These are phyloP conservation scores for Paralvinella palmiformis DNA, from an alignment of 1,140 invertebrate genomes.

Conservation along the genomic window DNA sequence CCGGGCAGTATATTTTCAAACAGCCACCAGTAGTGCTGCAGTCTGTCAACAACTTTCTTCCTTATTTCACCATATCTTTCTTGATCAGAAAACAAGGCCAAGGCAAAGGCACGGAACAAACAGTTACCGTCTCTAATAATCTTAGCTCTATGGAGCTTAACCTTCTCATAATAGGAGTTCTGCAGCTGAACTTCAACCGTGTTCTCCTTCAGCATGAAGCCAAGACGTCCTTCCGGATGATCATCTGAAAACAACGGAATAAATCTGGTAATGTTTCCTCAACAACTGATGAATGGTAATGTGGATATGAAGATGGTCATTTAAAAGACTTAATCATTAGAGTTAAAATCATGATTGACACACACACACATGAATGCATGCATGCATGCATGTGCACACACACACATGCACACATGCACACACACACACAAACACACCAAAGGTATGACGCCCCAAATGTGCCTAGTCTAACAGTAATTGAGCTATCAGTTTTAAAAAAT, in stretches of 20 bases:
- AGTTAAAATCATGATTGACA: too few species aligned
- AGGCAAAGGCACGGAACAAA: not conserved
- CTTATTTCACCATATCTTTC: not conserved
- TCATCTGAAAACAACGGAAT: conserved; percentile 1
- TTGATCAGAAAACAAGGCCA: not conserved
- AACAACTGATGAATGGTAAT: too few species aligned
- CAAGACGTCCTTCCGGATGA: not conserved
- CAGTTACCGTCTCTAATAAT: conserved; percentile 5
- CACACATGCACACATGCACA: too few species aligned
- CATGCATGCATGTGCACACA: too few species aligned
- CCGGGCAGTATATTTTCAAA: not conserved
- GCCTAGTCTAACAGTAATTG: too few species aligned
- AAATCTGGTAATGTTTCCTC: not conserved
- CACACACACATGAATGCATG: too few species aligned
- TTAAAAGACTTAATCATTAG: too few species aligned
- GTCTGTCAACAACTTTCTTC: not conserved
- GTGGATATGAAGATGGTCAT: too few species aligned
- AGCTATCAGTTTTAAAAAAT: too few species aligned
- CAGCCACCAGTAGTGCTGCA: not conserved
- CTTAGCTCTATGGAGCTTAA: not conserved
- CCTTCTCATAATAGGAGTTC: not conserved
- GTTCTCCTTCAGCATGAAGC: conserved; percentile 2
- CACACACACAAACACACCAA: too few species aligned
- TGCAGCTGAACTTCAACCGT: not conserved
- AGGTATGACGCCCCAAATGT: too few species aligned